These are phyloP conservation scores for Polydrusus cervinus DNA, from an alignment of 2,888 invertebrate species.

Conservation along the genomic window DNA sequence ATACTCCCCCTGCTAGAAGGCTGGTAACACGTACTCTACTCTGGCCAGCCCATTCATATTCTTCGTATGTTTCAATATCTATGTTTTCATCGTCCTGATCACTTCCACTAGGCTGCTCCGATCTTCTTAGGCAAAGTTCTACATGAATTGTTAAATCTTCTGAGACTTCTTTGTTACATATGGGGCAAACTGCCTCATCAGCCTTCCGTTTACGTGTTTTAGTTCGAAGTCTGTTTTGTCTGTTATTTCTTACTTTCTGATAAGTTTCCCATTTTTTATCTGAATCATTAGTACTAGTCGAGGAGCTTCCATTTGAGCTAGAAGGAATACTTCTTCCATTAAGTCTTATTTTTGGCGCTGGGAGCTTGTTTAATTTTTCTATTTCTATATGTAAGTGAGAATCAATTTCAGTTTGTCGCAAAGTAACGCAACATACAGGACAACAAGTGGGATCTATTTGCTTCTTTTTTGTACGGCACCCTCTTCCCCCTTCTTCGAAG, in stretches of 20 bases:
- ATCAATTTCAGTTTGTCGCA: conserved; percentile 88
- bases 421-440: conserved; percentile 91
- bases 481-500: conserved; percentile 67
- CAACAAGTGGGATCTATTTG: conserved; percentile 84
- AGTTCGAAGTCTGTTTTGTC: conserved; percentile 78
- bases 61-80: conserved; percentile 88
- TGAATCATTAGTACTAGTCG: conserved; percentile 9
- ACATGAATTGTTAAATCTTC: conserved; percentile 84
- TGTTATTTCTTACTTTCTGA: conserved; percentile 82
- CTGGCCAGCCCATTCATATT: conserved; percentile 95
- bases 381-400: conserved; percentile 87
- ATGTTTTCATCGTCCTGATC: conserved; percentile 83
- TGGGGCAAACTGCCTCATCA: conserved; percentile 82
- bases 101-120: conserved; percentile 73
- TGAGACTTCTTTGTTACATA: conserved; percentile 83
- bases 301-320: conserved; percentile 64
- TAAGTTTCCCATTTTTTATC: conserved; percentile 83
- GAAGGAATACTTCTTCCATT: conserved; percentile 70
- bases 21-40: conserved; percentile 84
- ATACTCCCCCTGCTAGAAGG: conserved; percentile 78
- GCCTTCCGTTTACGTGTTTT: conserved; percentile 81
- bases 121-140: conserved; percentile 78
- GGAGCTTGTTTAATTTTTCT: conserved; percentile 79
- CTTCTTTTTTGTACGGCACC: conserved; percentile 75
- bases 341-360: conserved; percentile 65